Conservation (phyloP, 1,140 invertebrate genomes). For the Drosophila prosaltans region DNA sequence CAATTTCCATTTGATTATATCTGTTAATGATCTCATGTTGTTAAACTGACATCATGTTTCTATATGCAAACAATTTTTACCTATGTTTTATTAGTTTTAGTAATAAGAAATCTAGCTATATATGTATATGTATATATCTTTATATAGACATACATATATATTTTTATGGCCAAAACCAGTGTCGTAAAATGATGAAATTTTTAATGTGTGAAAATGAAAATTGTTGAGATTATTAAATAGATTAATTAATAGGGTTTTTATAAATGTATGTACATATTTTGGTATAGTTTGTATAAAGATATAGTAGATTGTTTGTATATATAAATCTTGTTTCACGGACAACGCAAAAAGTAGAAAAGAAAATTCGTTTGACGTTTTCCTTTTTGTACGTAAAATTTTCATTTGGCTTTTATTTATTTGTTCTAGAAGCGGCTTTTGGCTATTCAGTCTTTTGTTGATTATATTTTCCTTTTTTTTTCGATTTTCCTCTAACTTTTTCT, state of each 20-base stretch:
- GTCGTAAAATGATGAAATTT: conserved; percentile 6
- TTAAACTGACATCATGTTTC: conserved; percentile 3
- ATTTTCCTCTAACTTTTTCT: conserved; percentile 29
- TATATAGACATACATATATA: background rate
- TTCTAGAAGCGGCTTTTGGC: conserved; percentile 57
- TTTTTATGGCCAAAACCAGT: background rate
- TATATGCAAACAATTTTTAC: background rate
- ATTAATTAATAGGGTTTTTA: conserved; percentile 3
- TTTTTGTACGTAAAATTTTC: conserved; percentile 35
- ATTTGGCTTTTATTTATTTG: conserved; percentile 70
- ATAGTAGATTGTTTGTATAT: background rate
- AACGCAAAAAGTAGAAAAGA: conserved; percentile 52
- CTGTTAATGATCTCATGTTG: background rate
- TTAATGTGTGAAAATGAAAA: conserved; percentile 21
- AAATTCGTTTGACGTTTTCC: conserved; percentile 59
- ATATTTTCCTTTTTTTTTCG: conserved; percentile 41
- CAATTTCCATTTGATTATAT: background rate
- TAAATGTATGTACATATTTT: background rate
- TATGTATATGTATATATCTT: background rate
- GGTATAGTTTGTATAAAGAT: conserved; percentile 15
- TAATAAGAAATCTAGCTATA: background rate
- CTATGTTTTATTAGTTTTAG: background rate
- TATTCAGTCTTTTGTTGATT: conserved; percentile 40
- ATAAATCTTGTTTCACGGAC: conserved; percentile 46
- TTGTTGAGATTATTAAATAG: conserved; percentile 12